These are phyloP conservation scores for Poecilia gillii DNA, from an alignment of 2,797 vertebrate genomes.

Conservation along the genomic window DNA sequence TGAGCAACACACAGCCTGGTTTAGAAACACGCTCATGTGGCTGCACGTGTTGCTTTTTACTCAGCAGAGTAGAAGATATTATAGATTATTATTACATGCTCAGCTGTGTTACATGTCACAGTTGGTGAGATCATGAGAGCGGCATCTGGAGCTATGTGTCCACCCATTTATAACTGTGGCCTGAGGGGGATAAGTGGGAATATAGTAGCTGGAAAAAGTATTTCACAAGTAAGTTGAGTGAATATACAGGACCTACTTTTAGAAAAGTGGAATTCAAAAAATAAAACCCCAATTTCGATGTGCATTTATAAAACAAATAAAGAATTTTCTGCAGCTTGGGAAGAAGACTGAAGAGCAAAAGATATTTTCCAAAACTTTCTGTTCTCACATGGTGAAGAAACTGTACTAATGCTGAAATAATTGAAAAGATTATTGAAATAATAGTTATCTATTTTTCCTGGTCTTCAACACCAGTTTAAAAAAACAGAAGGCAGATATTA, in stretches of 20 bases:
- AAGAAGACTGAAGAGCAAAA: background rate
- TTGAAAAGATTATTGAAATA: no score
- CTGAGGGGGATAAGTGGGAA: slow-evolving; percentile 6
- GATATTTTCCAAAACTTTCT: background rate
- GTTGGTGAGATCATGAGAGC: slow-evolving; percentile 35
- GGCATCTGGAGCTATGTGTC: slow-evolving; percentile 18
- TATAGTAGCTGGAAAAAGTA: background rate
- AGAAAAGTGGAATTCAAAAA: background rate
- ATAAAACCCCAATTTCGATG: background rate
- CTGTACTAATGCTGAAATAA: background rate
- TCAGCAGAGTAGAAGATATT: slow-evolving; percentile 6
- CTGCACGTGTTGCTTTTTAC: slow-evolving; percentile 10
- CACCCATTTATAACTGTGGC: slow-evolving; percentile 28
- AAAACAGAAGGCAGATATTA: no score
- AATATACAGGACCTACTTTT: background rate
- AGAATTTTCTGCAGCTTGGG: background rate
- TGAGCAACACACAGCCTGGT: slow-evolving; percentile 7
- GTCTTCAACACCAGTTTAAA: no score
- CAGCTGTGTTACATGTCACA: slow-evolving; percentile 32
- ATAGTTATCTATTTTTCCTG: no score
- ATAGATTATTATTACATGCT: slow-evolving; percentile 15
- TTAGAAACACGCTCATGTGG: background rate
- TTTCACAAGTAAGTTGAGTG: background rate
- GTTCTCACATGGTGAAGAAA: background rate
- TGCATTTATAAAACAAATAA: background rate